Percentiles rank a stretch among this genome's conserved stretches.
Evolutionary conservation across 2,113 vertebrate genomes (phyloP).

Genomic region (Syrmaticus mikado): DNA sequence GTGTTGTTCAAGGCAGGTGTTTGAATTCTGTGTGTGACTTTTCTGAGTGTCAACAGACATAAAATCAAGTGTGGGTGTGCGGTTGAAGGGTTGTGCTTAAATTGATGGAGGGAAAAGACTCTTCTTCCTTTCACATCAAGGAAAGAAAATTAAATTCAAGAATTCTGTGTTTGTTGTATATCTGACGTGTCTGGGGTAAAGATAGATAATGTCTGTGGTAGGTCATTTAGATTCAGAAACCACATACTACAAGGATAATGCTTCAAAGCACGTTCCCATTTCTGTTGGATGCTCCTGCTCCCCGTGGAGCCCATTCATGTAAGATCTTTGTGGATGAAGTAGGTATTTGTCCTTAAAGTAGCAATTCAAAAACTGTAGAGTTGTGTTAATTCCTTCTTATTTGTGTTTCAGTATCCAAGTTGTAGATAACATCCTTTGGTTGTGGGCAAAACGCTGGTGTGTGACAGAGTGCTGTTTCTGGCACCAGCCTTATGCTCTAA

Average conservation of each 20-base stretch:
- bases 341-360: not conserved
- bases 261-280: not conserved
- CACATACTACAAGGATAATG: not conserved
- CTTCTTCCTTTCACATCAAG: not conserved
- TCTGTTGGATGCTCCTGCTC: not conserved
- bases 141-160: not conserved
- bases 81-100: not conserved
- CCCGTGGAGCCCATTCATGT: not conserved
- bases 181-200: not conserved
- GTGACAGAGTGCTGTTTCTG: constrained; percentile 12
- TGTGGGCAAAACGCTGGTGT: not conserved
- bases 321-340: not conserved
- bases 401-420: not conserved
- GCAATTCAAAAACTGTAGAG: not conserved
- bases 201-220: not conserved
- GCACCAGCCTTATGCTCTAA: not conserved
- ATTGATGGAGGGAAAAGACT: not conserved
- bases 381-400: not conserved
- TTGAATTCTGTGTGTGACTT: not conserved
- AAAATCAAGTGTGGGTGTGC: not conserved
- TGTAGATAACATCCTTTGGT: not conserved
- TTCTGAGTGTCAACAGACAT: not conserved
- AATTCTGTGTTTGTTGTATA: not conserved
- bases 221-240: not conserved
- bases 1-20: not conserved